A percentile compares a stretch with the other conserved stretches of the same genome.
phyloP scores from a whole-genome alignment of 1,140 invertebrate genomes.

The Meloidogyne floridensis region DNA sequence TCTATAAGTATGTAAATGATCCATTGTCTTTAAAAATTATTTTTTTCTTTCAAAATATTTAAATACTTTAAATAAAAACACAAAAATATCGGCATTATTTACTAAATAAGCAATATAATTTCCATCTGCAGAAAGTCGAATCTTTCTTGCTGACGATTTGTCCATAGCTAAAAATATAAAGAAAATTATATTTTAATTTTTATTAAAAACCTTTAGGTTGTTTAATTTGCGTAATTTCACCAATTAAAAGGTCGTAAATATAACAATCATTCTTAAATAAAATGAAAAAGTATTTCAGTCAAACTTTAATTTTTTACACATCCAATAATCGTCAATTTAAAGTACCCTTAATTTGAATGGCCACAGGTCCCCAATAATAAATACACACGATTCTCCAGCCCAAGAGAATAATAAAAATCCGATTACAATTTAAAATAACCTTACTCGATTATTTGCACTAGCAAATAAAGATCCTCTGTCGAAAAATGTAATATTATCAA shows the following conservation, averaged over 20 bases:
- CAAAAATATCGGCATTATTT: conserved; percentile 35
- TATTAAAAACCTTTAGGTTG: conserved; percentile 16
- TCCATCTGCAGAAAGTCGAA: conserved; percentile 40
- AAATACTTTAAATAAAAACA: conserved; percentile 45
- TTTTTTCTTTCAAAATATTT: conserved; percentile 2
- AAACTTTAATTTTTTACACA: too few relatives aligned
- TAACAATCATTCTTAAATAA: conserved; percentile 46
- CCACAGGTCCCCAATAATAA: too few relatives aligned
- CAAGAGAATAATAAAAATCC: too few relatives aligned
- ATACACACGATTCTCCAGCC: too few relatives aligned
- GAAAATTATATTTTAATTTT: conserved; percentile 1
- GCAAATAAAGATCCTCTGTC: conserved; percentile 42
- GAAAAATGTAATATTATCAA: conserved; percentile 41
- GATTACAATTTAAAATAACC: not conserved
- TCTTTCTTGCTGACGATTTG: conserved; percentile 14
- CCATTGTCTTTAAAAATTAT: conserved; percentile 47
- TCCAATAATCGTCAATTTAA: too few relatives aligned
- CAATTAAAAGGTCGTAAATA: conserved; percentile 40
- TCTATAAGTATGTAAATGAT: conserved; percentile 52
- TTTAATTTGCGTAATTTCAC: conserved; percentile 36
- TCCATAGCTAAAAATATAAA: conserved; percentile 25
- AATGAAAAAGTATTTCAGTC: conserved; percentile 9
- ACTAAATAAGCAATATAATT: conserved; percentile 41
- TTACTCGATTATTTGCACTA: conserved; percentile 36
- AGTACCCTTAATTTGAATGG: too few relatives aligned